Conservation (phyloP, 2,113 vertebrate species). For the Cyphomyrus discorhynchus region DNA sequence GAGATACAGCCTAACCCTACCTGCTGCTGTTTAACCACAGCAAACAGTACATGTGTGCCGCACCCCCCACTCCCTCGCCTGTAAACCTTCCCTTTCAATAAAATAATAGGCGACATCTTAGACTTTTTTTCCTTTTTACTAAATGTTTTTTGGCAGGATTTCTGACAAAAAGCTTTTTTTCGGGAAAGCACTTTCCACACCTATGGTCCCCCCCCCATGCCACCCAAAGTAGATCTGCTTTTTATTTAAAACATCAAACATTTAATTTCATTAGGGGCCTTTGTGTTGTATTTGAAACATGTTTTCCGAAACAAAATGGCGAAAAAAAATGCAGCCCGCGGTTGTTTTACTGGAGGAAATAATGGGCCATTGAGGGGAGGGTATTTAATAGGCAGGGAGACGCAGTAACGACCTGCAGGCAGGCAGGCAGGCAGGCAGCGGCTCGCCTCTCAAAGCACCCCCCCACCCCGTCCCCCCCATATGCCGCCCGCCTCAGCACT, state of each 20-base stretch:
- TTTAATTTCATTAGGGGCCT: slow-evolving; percentile 67
- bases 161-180: slow-evolving; percentile 62
- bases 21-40: slow-evolving; percentile 18
- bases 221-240: slow-evolving; percentile 59
- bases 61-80: slow-evolving; percentile 16
- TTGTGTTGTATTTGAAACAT: slow-evolving; percentile 59
- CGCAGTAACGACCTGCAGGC: slow-evolving; percentile 55
- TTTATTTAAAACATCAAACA: slow-evolving; percentile 73
- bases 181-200: slow-evolving; percentile 64
- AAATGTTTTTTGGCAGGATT: slow-evolving; percentile 58
- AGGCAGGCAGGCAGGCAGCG: slow-evolving; percentile 48
- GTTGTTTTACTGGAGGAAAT: slow-evolving; percentile 67
- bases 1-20: neutral
- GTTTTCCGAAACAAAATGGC: slow-evolving; percentile 67
- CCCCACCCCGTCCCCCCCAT: slow-evolving; percentile 11
- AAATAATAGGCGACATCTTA: slow-evolving; percentile 55
- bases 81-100: slow-evolving; percentile 47
- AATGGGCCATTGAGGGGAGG: slow-evolving; percentile 69
- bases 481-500: slow-evolving; percentile 8
- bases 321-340: slow-evolving; percentile 58
- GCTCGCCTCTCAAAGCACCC: slow-evolving; percentile 43
- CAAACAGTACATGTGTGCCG: neutral
- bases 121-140: slow-evolving; percentile 24
- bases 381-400: slow-evolving; percentile 68
- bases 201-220: slow-evolving; percentile 60